Evolutionary conservation across 2,888 invertebrate species (phyloP).

Genomic region (Ptychoptera albimana): DNA sequence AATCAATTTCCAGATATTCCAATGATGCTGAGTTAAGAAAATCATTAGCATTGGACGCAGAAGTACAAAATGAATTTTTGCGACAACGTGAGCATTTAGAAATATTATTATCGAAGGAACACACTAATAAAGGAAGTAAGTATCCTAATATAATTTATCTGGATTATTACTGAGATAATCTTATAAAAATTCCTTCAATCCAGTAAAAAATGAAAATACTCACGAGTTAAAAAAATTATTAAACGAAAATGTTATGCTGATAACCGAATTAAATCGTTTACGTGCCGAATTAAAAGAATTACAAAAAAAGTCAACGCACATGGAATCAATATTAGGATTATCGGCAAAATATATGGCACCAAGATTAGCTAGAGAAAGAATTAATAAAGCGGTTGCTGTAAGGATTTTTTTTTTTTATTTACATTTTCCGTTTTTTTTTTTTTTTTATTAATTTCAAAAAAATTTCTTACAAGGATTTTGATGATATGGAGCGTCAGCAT

Average conservation of each 20-base stretch:
- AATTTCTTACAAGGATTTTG: too few species aligned
- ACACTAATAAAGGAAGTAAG: neutral
- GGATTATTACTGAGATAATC: too few species aligned
- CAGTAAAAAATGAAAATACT: slow-evolving; percentile 6
- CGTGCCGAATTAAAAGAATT: slow-evolving; percentile 51
- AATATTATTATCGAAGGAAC: slow-evolving; percentile 13
- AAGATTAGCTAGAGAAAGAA: slow-evolving; percentile 42
- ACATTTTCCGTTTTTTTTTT: slow-evolving; percentile 9
- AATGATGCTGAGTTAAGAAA: slow-evolving; percentile 51
- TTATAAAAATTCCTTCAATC: neutral
- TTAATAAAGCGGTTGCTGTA: slow-evolving; percentile 42
- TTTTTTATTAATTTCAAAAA: too few species aligned
- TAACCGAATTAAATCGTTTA: slow-evolving; percentile 62
- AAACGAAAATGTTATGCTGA: slow-evolving; percentile 60
- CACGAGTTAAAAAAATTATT: slow-evolving; percentile 44
- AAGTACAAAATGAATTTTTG: slow-evolving; percentile 57
- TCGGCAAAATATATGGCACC: slow-evolving; percentile 40
- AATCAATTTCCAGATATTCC: slow-evolving; percentile 56
- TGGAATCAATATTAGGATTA: slow-evolving; percentile 54
- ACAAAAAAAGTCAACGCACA: slow-evolving; percentile 46
- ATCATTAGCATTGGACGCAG: slow-evolving; percentile 49
- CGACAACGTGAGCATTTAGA: slow-evolving; percentile 74
- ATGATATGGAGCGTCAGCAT: slow-evolving; percentile 22
- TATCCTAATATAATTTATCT: neutral
- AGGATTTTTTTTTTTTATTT: slow-evolving; percentile 4